Evolutionary conservation across 2,113 vertebrate species (phyloP).

Genomic region (Ailuropoda melanoleuca): DNA sequence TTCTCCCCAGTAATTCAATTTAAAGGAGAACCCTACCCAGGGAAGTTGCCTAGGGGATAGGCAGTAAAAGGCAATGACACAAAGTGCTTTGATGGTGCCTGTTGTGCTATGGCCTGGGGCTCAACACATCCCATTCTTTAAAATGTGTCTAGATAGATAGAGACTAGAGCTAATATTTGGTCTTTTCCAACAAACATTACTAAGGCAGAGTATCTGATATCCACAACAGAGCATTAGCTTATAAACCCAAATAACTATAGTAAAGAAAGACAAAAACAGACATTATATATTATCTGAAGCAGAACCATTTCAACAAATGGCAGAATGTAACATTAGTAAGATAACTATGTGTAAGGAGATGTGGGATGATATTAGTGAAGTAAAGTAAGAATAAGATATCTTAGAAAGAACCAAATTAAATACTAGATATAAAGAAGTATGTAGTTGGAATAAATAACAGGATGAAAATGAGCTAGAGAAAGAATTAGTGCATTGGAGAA

Average conservation of each 20-base stretch:
- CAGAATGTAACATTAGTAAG: background rate
- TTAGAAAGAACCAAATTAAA: background rate
- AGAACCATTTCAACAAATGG: background rate
- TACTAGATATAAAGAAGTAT: background rate
- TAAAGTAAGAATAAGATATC: background rate
- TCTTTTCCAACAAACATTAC: background rate
- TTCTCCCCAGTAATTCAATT: background rate
- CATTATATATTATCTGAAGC: background rate
- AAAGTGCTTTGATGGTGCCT: background rate
- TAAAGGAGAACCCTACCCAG: background rate
- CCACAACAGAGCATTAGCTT: background rate
- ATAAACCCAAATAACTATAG: background rate
- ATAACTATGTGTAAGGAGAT: background rate
- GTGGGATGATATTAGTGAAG: background rate
- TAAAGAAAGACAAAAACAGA: background rate
- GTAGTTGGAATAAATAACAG: background rate
- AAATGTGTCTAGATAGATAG: background rate
- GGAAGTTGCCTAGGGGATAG: background rate
- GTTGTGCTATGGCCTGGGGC: background rate
- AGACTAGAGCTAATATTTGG: background rate
- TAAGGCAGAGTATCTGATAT: background rate
- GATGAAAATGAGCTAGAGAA: background rate
- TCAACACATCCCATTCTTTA: background rate
- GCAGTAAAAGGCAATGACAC: background rate
- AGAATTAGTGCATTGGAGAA: background rate